Evolutionary conservation across 2,888 invertebrate genomes (phyloP), one percentile per base, ranked within the genome.

Genomic region (Ctena decussata): DNA sequence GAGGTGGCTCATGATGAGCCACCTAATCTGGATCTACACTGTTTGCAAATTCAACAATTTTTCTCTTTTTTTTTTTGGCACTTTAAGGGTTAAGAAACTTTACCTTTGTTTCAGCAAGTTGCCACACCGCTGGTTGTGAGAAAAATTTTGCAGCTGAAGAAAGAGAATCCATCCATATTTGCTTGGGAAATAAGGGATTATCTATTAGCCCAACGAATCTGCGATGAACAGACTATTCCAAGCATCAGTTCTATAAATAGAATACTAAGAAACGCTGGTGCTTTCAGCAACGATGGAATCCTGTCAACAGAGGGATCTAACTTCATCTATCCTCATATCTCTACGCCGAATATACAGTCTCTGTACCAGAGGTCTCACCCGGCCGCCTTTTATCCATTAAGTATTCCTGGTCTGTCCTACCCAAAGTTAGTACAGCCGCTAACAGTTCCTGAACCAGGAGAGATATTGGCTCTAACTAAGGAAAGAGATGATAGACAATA

Each of bases 181-280:
- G 99, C 99, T 15, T 99, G 99, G 98, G 99, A 99, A 96, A 99
- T 99, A 89, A 97, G 99, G 98, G 95, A 99, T 96, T 97, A 98
- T 93, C 96, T 99, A 89, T 97, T 99, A 78, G 97, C 98, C 70
- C 98, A 98, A 94, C 97, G 98, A 81, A 98, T 98, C 90, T 99
- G 98, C 94, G 98, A 98, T 95, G 94, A 96, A 41, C 94, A 94
- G 35, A 94, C 96, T 82, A 98, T 98, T 91, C 99, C 99, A 0
- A 98, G 98, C 12, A 98, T 99, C 92, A 98, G 98, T 86, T 98
- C 98, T 0, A 98, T 99, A 82, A 99, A 99, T 96, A 97, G 99
- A 91, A 99, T 99, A 93, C 96, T 99, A 60, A 97, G 99, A 27
- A 95, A 95, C 88, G 93, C 94, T 24, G 91, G 90, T 11, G 87